Percentiles rank a stretch among this genome's conserved stretches.
Evolutionary conservation across 1,140 invertebrate genomes (phyloP).

Genomic region (Drosophila novamexicana): DNA sequence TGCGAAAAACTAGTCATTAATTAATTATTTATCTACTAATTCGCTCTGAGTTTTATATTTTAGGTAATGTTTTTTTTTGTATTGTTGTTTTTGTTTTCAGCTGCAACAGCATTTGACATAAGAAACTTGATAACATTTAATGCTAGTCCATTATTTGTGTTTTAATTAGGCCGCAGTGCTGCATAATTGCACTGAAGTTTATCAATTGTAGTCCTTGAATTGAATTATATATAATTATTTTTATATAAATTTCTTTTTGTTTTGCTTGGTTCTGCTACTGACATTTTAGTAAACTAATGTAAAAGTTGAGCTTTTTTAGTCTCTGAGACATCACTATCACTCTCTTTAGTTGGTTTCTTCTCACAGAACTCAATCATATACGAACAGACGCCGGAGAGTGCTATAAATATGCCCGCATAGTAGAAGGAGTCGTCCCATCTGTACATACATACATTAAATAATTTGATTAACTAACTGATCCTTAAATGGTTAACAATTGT

Average conservation of each 20-base stretch:
- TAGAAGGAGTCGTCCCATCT: constrained; percentile 89
- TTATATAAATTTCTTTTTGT: not conserved
- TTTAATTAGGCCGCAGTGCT: constrained; percentile 41
- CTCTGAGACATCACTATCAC: constrained; percentile 82
- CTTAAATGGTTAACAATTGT: not conserved
- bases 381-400: constrained; percentile 91
- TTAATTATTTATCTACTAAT: constrained; percentile 67
- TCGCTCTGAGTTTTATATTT: constrained; percentile 56
- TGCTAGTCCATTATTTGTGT: constrained; percentile 55
- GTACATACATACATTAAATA: not conserved
- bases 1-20: constrained; percentile 24
- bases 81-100: constrained; percentile 51
- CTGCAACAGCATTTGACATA: constrained; percentile 77
- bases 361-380: constrained; percentile 80
- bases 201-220: constrained; percentile 34
- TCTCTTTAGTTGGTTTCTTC: constrained; percentile 72
- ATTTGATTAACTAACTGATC: not conserved
- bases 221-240: constrained; percentile 12
- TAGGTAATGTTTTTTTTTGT: not conserved
- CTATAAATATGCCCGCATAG: constrained; percentile 93
- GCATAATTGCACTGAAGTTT: constrained; percentile 48
- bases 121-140: constrained; percentile 77
- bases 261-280: constrained; percentile 3
- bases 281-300: constrained; percentile 66
- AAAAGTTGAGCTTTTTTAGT: constrained; percentile 83